These are phyloP conservation scores for Drosophila arawakana DNA, from an alignment of 1,140 invertebrate genomes.

Conservation along the genomic window DNA sequence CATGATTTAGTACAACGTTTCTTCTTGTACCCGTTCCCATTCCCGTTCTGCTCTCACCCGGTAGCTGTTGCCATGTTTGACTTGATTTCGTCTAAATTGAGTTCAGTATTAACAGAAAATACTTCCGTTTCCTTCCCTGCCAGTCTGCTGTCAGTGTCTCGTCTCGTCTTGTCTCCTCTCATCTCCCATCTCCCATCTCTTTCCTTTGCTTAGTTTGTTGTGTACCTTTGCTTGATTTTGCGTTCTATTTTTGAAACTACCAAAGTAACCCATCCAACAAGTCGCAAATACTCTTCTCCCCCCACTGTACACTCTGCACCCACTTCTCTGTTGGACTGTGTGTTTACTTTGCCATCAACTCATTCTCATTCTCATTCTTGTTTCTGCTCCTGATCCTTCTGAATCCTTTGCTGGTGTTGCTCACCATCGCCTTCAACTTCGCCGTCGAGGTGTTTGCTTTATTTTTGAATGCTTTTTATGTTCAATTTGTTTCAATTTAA, in stretches of 20 bases:
- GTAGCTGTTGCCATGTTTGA: constrained; percentile 77
- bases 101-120: constrained; percentile 83
- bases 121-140: constrained; percentile 74
- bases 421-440: constrained; percentile 16
- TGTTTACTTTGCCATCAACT: constrained; percentile 77
- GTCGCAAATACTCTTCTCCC: constrained; percentile 1
- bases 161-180: neutral
- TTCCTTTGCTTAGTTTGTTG: constrained; percentile 38
- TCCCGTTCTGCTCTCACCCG: neutral
- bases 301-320: constrained; percentile 39
- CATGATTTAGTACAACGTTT: constrained; percentile 79
- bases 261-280: constrained; percentile 47
- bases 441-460: constrained; percentile 73
- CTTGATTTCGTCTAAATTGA: constrained; percentile 83
- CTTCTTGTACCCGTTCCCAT: constrained; percentile 19
- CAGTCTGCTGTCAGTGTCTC: constrained; percentile 47
- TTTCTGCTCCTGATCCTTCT: constrained; percentile 10
- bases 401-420: neutral
- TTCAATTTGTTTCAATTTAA: constrained; percentile 83
- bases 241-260: constrained; percentile 38
- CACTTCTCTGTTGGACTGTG: constrained; percentile 50
- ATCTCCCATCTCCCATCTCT: neutral
- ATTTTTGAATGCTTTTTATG: constrained; percentile 82
- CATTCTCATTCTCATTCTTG: constrained; percentile 52
- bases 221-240: constrained; percentile 74